Percentiles rank a stretch among this genome's conserved stretches.
These are phyloP conservation scores for Furcula furcula DNA, from an alignment of 2,888 invertebrate species.

Conservation along the genomic window DNA sequence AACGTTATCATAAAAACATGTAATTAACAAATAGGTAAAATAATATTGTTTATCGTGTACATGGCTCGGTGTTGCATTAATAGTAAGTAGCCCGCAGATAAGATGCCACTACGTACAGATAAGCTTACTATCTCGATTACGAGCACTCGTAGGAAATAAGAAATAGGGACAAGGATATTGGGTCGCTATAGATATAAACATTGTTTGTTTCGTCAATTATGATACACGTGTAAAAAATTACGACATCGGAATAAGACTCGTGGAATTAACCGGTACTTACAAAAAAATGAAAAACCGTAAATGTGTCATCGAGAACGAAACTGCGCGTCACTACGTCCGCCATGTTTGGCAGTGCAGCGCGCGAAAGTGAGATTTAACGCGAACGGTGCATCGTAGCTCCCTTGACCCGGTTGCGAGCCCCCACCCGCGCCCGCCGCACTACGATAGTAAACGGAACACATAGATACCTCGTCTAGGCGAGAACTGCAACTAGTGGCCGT, in stretches of 20 bases:
- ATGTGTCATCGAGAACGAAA: slow-evolving; percentile 66
- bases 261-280: slow-evolving; percentile 22
- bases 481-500: slow-evolving; percentile 40
- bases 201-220: slow-evolving; percentile 66
- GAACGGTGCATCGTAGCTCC: slow-evolving; percentile 79
- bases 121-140: slow-evolving; percentile 68
- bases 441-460: slow-evolving; percentile 63
- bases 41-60: slow-evolving; percentile 47
- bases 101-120: slow-evolving; percentile 62
- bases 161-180: slow-evolving; percentile 77
- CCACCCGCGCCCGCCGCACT: slow-evolving; percentile 50
- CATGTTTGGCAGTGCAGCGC: slow-evolving; percentile 72
- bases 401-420: slow-evolving; percentile 72
- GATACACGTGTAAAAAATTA: slow-evolving; percentile 64
- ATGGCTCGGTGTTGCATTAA: slow-evolving; percentile 62
- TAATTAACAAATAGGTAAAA: slow-evolving; percentile 51
- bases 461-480: slow-evolving; percentile 53
- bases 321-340: slow-evolving; percentile 63
- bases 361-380: slow-evolving; percentile 81
- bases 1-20: slow-evolving; percentile 37
- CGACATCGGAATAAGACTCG: slow-evolving; percentile 40
- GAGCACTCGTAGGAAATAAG: slow-evolving; percentile 68
- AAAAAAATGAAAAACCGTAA: slow-evolving; percentile 27
- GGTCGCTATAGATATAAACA: slow-evolving; percentile 52
- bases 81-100: slow-evolving; percentile 57